Conservation (phyloP, 2,113 vertebrate species). For the Proteles cristata region DNA sequence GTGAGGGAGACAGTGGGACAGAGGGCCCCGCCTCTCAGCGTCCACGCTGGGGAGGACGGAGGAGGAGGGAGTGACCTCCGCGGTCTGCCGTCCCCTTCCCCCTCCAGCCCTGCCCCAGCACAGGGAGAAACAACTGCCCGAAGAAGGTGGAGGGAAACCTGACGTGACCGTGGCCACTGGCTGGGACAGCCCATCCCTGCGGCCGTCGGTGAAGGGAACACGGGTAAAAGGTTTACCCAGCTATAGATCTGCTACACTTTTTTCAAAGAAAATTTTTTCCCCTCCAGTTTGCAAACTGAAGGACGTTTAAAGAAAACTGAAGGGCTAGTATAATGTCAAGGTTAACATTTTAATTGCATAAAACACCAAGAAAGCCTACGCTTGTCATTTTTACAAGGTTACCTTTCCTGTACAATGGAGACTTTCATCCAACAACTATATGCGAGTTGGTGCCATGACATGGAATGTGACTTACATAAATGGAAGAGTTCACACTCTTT, state of each 20-base stretch:
- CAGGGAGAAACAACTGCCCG: background rate
- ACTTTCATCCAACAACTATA: slow-evolving; percentile 73
- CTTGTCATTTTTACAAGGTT: slow-evolving; percentile 76
- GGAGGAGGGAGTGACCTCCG: rapidly evolving
- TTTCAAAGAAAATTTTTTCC: background rate
- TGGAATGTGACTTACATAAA: slow-evolving; percentile 66
- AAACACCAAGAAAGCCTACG: slow-evolving; percentile 56
- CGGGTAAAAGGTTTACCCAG: background rate
- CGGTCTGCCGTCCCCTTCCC: too few species aligned
- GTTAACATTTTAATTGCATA: slow-evolving; percentile 81
- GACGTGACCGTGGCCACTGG: background rate
- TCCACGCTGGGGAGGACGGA: rapidly evolving
- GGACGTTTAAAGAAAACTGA: slow-evolving; percentile 61
- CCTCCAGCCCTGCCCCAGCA: too few species aligned
- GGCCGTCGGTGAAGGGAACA: background rate
- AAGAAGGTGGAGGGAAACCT: background rate
- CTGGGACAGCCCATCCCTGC: background rate
- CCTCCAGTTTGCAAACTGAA: slow-evolving; percentile 67
- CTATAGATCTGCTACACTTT: background rate
- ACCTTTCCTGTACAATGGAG: slow-evolving; percentile 70
- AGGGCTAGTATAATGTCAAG: slow-evolving; percentile 60
- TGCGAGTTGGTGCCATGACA: slow-evolving; percentile 62
- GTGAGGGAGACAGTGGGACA: background rate
- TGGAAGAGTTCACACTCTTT: slow-evolving; percentile 40
- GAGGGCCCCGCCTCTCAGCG: background rate